Base-by-base conservation (phyloP, 2,797 vertebrate genomes). In the Erpetoichthys calabaricus region DNA sequence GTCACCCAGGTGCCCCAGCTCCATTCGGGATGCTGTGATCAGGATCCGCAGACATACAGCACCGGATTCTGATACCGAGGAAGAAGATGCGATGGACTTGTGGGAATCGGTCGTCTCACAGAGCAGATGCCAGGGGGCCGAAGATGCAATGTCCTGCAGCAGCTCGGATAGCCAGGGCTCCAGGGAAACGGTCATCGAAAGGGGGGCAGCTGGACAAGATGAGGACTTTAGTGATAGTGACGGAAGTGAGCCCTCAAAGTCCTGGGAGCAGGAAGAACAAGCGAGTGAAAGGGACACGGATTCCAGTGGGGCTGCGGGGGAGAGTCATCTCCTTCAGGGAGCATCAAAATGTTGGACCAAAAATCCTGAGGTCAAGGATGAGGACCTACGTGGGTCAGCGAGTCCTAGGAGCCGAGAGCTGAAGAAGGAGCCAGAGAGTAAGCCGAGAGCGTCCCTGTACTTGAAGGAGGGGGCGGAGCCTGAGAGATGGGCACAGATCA, bases 1-100 rank as follows among this genome's bases (percentile, higher is more conserved):
- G 8, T 58, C 55, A 8, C 64, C 68, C 7, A 76, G 1, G 25
- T 84, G 80, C 53, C 79, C 83, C 0, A 79, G 71, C 64, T 85
- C 86, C 0, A 71, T 97, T 60, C 77, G 87, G 55, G 91, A 94
- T 6, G 90, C 88, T 0, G 88, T 96, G 56, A 89, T 79, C 57
- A 88, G 89, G 63, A 93, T 95, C 63, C 87, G 91, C 42, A 90
- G 85, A 51, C 92, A 95, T 72, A 97, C 93, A 0, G 92, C 94
- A 0, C 93, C 93, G 0, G 91, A 95, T 71, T 97, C 94, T 0
- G 93, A 97, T 68, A 90, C 85, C 0, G 93, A 97, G 46, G 90
- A 91, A 44, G 88, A 89, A 51, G 84, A 82, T 25, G 56, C 56
- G 4, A 55, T 52, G 2, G 81, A 86, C 56, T 41, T 6, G 42